A percentile compares a stretch with the other conserved stretches of the same genome.
These are phyloP conservation scores for Leptosomus discolor DNA, from an alignment of 2,113 vertebrate genomes.

Conservation along the genomic window DNA sequence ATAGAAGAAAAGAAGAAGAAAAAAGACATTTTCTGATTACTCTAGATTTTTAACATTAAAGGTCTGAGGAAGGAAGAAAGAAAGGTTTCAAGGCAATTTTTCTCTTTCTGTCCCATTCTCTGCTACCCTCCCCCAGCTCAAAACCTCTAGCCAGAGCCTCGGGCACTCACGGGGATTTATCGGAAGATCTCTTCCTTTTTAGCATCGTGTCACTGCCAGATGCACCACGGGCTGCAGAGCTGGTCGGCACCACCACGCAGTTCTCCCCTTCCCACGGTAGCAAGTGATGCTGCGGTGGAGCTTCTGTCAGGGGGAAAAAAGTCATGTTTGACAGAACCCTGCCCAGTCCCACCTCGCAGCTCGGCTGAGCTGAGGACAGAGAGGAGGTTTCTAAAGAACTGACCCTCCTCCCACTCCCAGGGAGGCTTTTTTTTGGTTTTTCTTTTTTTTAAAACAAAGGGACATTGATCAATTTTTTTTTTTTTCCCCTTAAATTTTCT, in stretches of 20 bases:
- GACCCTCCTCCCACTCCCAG: not conserved
- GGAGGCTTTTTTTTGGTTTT: not conserved
- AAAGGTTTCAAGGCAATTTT: not conserved
- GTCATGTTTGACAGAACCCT: not conserved
- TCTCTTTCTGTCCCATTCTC: not conserved
- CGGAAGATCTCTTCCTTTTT: not conserved
- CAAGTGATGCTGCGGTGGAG: not conserved
- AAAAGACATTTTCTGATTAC: not conserved
- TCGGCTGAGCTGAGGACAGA: not conserved
- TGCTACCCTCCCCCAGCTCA: not conserved
- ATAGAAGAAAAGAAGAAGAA: not conserved
- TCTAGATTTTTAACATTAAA: not conserved
- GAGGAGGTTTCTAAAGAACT: not conserved
- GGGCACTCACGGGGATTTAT: conserved; percentile 9
- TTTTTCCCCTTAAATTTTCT: not conserved
- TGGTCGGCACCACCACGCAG: not conserved
- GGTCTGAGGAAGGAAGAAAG: not conserved
- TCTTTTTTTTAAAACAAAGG: not conserved
- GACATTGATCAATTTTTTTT: not conserved
- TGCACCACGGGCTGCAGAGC: not conserved
- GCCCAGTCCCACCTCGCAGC: not conserved
- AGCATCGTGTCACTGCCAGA: conserved; percentile 23
- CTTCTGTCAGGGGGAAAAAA: not conserved
- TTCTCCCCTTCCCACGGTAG: conserved; percentile 2
- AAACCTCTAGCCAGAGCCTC: not conserved